Evolutionary conservation across 37 sponge, comb jelly and placozoan species (phyloP).

Genomic region (Hormiphora californensis): DNA sequence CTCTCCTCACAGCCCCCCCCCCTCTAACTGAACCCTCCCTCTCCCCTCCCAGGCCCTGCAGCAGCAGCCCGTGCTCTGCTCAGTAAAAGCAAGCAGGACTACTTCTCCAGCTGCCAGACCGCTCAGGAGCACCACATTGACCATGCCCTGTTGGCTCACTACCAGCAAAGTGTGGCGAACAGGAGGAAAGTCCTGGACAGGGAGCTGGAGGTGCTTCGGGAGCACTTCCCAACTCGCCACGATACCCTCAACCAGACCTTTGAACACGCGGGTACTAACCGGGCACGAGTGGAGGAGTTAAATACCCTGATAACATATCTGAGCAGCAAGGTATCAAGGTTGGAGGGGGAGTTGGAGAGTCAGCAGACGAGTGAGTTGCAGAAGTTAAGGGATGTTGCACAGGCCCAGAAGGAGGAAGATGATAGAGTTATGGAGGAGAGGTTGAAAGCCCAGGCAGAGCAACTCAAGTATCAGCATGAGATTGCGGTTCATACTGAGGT

Average conservation of each 20-base stretch:
- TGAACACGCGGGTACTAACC: neutral
- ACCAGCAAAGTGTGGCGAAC: neutral
- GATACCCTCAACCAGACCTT: neutral
- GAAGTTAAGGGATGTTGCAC: neutral
- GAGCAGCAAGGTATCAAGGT: neutral
- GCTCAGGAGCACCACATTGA: conserved; percentile 13
- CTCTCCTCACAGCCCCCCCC: too few species aligned
- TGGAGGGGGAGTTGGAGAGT: neutral
- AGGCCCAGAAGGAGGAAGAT: conserved; percentile 29
- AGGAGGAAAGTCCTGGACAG: conserved; percentile 19
- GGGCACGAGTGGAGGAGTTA: neutral
- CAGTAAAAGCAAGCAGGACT: neutral
- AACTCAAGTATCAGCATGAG: neutral
- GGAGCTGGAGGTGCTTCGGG: conserved; percentile 4
- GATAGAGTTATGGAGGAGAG: conserved; percentile 6
- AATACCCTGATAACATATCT: conserved; percentile 32
- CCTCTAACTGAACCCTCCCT: neutral
- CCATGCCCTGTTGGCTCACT: conserved; percentile 5
- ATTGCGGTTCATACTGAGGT: neutral
- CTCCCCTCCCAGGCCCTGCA: neutral
- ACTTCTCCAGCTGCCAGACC: neutral
- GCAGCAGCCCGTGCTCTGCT: neutral
- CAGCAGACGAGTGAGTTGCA: neutral
- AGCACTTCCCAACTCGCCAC: conserved; percentile 16
- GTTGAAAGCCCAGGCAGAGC: conserved; percentile 5